Evolutionary conservation across 2,797 vertebrate species (phyloP).

Genomic region (Danio tinwini): DNA sequence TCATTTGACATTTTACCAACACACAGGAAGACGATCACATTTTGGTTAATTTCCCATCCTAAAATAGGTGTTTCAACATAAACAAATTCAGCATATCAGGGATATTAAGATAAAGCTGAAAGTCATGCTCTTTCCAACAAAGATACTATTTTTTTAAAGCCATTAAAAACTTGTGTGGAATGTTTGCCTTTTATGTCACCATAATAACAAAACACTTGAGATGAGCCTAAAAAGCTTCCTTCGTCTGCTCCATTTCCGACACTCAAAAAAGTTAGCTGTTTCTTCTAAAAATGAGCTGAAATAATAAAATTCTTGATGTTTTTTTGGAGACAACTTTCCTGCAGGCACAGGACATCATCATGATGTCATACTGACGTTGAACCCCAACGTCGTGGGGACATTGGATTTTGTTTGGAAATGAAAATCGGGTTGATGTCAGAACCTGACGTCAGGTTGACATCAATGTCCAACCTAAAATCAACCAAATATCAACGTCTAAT

Average conservation of each 20-base stretch:
- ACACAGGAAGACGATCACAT: background rate
- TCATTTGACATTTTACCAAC: background rate
- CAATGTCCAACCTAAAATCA: too few relatives aligned
- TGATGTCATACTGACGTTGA: too few relatives aligned
- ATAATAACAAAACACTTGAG: conserved; percentile 9
- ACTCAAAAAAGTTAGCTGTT: too few relatives aligned
- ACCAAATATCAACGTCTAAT: too few relatives aligned
- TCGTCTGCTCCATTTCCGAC: background rate
- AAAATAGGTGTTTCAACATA: conserved; percentile 10
- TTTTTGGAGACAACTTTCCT: too few relatives aligned
- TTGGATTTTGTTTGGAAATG: too few relatives aligned
- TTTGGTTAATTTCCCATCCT: background rate
- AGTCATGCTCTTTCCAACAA: conserved; percentile 16
- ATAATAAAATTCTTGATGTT: too few relatives aligned
- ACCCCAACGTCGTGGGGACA: too few relatives aligned
- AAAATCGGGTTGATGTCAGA: too few relatives aligned
- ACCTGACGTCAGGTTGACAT: too few relatives aligned
- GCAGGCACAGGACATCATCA: too few relatives aligned
- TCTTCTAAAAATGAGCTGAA: too few relatives aligned
- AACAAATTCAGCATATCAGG: background rate
- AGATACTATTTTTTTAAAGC: background rate
- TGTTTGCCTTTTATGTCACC: background rate
- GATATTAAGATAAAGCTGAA: conserved; percentile 18
- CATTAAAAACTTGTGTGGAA: background rate
- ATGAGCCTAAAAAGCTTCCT: background rate